Evolutionary conservation across 2,113 vertebrate species (phyloP), one percentile per base, ranked within the genome.

Genomic region (Grammomys surdaster): DNA sequence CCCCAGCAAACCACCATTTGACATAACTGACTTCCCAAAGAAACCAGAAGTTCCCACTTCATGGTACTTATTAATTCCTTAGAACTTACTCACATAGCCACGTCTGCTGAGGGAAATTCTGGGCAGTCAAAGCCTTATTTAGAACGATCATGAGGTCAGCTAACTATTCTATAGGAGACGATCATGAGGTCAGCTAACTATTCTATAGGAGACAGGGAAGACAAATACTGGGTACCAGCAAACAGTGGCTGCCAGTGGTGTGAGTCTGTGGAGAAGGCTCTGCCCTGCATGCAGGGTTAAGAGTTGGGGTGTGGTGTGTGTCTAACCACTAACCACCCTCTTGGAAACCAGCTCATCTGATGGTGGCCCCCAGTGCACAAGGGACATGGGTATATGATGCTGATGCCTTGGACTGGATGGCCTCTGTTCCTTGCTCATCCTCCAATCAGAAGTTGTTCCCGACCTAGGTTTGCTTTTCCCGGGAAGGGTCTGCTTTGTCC

Each of bases 111-210:
- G 93, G 69, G 46, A 89, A 88, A 93, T 54, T 67, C 48, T 80
- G 78, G 43, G n/a, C 80, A 70, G 56, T 51, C 31, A 24, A 46
- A 60, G 67, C 70, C 91, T 88, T 54, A 60, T 95, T 85, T 80
- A 63, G 36, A 93, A 33, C 43, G 28, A 51, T 46, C 31, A 46
- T 67, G 16, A 77, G 76, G 77, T 93, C 14, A 48, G n/a, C 65
- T n/a, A n/a, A n/a, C n/a, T n/a, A n/a, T n/a, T n/a, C n/a, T n/a
- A n/a, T n/a, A n/a, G n/a, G 36, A 93, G n/a, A 33, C 43, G 28
- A 51, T 46, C 31, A 46, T 67, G 16, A 77, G 76, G 77, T 93
- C 14, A 48, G n/a, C 65, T 89, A 46, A 75, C 16, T 33, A 31
- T 22, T 76, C 73, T 51, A 33, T 9, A 22, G 89, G 51, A 56